Conservation (phyloP, 1,140 invertebrate genomes). For the Drosophila cardini region DNA sequence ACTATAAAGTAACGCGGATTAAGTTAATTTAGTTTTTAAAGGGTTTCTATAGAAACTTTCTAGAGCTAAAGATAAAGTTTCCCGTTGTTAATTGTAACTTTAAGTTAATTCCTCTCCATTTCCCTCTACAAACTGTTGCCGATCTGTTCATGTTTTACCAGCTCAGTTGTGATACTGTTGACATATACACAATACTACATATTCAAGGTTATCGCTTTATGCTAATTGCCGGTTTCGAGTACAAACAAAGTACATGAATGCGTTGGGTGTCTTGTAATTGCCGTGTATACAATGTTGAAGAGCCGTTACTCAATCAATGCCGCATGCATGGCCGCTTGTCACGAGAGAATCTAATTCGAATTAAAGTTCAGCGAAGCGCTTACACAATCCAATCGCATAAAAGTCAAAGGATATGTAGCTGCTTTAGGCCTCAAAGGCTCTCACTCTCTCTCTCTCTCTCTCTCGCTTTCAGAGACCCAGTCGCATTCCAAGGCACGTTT, state of each 20-base stretch:
- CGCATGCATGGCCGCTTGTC: conserved; percentile 53
- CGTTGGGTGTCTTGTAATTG: conserved; percentile 28
- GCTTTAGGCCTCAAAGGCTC: not conserved
- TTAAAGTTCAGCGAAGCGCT: conserved; percentile 68
- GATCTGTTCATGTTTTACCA: not conserved
- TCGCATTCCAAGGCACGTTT: not conserved
- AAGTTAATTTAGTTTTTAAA: too few relatives aligned
- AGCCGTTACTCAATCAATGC: conserved; percentile 53
- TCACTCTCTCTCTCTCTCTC: too few relatives aligned
- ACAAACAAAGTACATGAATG: not conserved
- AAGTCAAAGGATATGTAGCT: conserved; percentile 31
- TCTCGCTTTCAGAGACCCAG: not conserved
- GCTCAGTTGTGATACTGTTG: not conserved
- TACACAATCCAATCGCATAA: conserved; percentile 62
- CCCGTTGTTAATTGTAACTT: too few relatives aligned
- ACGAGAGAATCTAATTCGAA: conserved; percentile 68
- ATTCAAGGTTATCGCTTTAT: conserved; percentile 12
- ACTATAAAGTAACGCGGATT: too few relatives aligned
- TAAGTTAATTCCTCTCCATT: too few relatives aligned
- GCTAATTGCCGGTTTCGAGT: conserved; percentile 12
- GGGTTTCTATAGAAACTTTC: too few relatives aligned
- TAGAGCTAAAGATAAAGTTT: too few relatives aligned
- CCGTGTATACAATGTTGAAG: conserved; percentile 9
- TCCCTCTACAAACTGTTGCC: not conserved
- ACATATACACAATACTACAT: too few relatives aligned